Conservation (phyloP, 2,113 vertebrate genomes). For the Stegastes partitus region DNA sequence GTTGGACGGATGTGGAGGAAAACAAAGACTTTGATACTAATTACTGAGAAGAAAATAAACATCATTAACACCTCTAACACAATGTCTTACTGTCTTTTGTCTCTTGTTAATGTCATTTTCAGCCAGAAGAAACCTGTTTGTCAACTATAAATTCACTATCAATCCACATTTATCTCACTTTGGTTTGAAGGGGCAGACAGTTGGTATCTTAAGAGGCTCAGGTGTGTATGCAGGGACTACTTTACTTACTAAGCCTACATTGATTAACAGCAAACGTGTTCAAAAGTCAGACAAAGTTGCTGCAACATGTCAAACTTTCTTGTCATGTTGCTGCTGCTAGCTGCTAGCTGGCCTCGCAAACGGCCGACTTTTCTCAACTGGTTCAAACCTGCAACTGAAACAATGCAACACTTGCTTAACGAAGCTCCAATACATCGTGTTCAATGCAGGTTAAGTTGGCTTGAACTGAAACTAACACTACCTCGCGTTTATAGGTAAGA, state of each 20-base stretch:
- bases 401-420: neutral
- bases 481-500: no score
- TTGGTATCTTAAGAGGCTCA: neutral
- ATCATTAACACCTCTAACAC: no score
- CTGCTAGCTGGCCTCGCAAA: slow-evolving; percentile 46
- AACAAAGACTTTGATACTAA: no score
- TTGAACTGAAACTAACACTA: accelerated
- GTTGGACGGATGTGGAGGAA: no score
- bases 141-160: no score
- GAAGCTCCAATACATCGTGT: accelerated
- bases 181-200: neutral
- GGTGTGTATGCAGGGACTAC: no score
- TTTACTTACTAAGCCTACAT: no score
- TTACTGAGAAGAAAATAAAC: no score
- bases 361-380: neutral
- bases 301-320: neutral
- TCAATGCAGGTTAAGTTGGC: neutral
- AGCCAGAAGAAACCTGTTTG: no score
- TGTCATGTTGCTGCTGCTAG: slow-evolving; percentile 46
- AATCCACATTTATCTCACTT: no score
- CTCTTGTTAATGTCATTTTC: no score
- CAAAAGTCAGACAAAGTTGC: neutral
- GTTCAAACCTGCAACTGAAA: neutral
- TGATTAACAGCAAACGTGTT: neutral
- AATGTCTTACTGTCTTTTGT: no score